Evolutionary conservation across 2,888 invertebrate species (phyloP), one percentile per base, ranked within the genome.

Genomic region (Panorpa germanica): DNA sequence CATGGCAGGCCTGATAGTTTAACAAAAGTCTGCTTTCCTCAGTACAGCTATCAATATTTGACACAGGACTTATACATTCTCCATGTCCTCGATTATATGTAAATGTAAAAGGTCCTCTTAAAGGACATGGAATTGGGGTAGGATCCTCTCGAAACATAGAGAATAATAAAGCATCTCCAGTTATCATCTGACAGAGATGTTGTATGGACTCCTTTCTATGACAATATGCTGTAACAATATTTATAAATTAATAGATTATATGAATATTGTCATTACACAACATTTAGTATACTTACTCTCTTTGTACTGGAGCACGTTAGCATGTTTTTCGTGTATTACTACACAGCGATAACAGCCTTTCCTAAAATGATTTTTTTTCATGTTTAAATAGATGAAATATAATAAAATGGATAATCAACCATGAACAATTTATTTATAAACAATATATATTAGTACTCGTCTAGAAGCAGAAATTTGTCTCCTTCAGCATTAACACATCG

Each of bases 231-330:
- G 63, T 34, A 66, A 66, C n/a, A n/a, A n/a, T n/a, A n/a, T n/a
- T n/a, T n/a, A n/a, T n/a, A n/a, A n/a, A n/a, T n/a, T n/a, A n/a
- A n/a, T n/a, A n/a, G n/a, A n/a, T n/a, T n/a, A n/a, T n/a, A n/a
- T n/a, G n/a, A n/a, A n/a, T n/a, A n/a, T n/a, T n/a, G n/a, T n/a
- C n/a, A n/a, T n/a, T n/a, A n/a, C n/a, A n/a, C n/a, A n/a, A n/a
- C n/a, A n/a, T n/a, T n/a, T n/a, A n/a, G n/a, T n/a, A n/a, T n/a
- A 82, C 90, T 86, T 63, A 91, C 91, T 90, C 68, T 90, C 88
- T 74, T 91, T 91, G 65, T 88, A 91, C 57, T 91, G 90, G 39
- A 91, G 68, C 43, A 91, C 85, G 62, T 91, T 91, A 49, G 74
- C 69, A 60, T 91, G 90, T 56, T 86, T 86, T 56, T 86, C 85